Evolutionary conservation across 2,888 invertebrate genomes (phyloP), one percentile per base, ranked within the genome.

Genomic region (Caenorhabditis angaria): DNA sequence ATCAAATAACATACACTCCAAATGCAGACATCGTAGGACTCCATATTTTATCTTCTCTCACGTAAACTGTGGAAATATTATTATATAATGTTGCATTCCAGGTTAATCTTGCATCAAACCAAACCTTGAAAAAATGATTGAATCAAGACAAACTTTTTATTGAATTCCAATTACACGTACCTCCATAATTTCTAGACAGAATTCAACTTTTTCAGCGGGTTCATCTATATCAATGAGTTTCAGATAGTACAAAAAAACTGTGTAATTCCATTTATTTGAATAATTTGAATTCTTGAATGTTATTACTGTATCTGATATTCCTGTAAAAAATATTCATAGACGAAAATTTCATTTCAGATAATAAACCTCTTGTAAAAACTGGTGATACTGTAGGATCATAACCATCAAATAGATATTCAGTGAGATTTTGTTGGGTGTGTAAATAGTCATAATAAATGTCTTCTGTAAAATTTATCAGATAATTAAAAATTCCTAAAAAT

Each of bases 161-260:
- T n/a, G 18, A 32, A 4, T 14, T 8, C 8, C 10, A 18, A 20
- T n/a, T 3, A 20, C 4, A 20, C 25, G 4, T 4, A 72, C 72
- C 65, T 65, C 65, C 59, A 68, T 65, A 8, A 72, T n/a, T 24
- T 72, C 72, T 2, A 72, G 12, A 29, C 61, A 65, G 6, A 72
- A 58, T 18, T 61, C 32, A 14, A 72, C 65, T 54, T 68, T 68
- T 8, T 72, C 72, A 25, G 55, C 27, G 10, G 72, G 72, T 27
- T 68, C 67, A 27, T 51, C 50, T 4, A 72, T 68, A 54, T 68
- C 68, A 6, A 68, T 59, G 2, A 72, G 50, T 55, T 72, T 72
- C 6, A 72, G 12, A n/a, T 68, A 68, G 22, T 72, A 72, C 0
- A 72, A 48, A 25, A 61, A 55, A 20, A 68, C n/a, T 25, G 65